Evolutionary conservation across 2,113 vertebrate species (phyloP).

Genomic region (Conger conger): DNA sequence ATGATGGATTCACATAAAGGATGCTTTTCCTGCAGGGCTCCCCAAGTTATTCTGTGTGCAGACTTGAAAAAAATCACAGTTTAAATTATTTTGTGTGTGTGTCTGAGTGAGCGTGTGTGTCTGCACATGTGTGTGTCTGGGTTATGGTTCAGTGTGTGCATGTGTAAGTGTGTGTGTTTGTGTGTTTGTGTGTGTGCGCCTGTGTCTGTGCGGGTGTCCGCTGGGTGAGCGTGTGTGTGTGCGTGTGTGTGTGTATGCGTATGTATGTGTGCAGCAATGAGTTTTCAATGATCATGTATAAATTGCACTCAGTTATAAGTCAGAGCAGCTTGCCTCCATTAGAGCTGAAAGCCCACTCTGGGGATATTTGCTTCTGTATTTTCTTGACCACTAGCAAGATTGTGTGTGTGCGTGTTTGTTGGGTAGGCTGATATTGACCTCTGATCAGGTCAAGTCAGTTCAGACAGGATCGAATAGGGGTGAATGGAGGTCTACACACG

Average conservation of each 20-base stretch:
- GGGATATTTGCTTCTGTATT: slow-evolving; percentile 48
- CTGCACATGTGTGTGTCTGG: not conserved
- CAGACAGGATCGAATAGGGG: slow-evolving; percentile 15
- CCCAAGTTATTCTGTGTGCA: not conserved
- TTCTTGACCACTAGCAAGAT: not conserved
- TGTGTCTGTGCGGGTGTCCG: slow-evolving; percentile 13
- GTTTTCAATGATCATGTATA: slow-evolving; percentile 9
- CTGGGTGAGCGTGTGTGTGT: not conserved
- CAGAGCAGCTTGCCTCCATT: slow-evolving; percentile 62
- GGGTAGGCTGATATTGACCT: not conserved
- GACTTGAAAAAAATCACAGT: not conserved
- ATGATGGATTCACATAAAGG: not conserved
- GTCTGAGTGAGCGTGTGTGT: not conserved
- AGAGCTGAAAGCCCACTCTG: slow-evolving; percentile 55
- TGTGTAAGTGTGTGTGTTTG: not conserved
- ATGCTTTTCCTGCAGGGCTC: not conserved
- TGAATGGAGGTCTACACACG: not conserved
- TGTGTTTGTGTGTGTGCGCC: not conserved
- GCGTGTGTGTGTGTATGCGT: not conserved
- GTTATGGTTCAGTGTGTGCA: not conserved
- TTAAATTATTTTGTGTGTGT: not conserved
- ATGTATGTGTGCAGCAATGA: not conserved
- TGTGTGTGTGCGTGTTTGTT: not conserved
- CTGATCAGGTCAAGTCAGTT: slow-evolving; percentile 19
- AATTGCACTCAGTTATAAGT: slow-evolving; percentile 50